Percentiles rank a stretch among this genome's conserved stretches.
Evolutionary conservation across 1,140 invertebrate genomes (phyloP).

Genomic region (Lethocerus indicus): DNA sequence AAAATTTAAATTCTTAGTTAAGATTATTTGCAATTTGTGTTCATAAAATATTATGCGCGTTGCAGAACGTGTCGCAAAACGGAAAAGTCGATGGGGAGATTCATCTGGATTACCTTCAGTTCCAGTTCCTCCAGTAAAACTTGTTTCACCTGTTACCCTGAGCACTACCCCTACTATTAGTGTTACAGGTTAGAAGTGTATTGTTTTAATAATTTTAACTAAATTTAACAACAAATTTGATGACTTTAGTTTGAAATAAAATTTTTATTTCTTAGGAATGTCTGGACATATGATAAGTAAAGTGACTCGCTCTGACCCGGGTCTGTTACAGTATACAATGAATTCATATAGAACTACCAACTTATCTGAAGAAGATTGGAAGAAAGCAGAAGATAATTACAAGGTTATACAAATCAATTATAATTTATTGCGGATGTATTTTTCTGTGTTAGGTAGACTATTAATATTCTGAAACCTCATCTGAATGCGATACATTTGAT

Average conservation of each 20-base stretch:
- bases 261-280: conserved; percentile 15
- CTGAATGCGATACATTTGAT: too few species aligned
- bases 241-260: background rate
- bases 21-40: too few species aligned
- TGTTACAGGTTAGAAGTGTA: conserved; percentile 11
- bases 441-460: too few species aligned
- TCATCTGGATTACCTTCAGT: too few species aligned
- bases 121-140: too few species aligned
- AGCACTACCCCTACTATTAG: conserved; percentile 17
- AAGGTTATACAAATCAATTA: conserved; percentile 39
- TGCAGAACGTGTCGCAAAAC: conserved; percentile 24
- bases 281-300: conserved; percentile 40
- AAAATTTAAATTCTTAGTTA: too few species aligned
- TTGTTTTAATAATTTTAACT: background rate
- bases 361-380: conserved; percentile 79
- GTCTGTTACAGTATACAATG: conserved; percentile 62
- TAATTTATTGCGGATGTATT: too few species aligned
- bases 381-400: conserved; percentile 84
- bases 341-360: conserved; percentile 71
- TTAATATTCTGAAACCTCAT: too few species aligned
- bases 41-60: too few species aligned
- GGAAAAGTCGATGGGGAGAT: conserved; percentile 37
- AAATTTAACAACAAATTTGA: background rate
- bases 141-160: background rate
- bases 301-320: conserved; percentile 58